These are phyloP conservation scores for Hydraecia micacea DNA, from an alignment of 2,888 invertebrate genomes.

Conservation along the genomic window DNA sequence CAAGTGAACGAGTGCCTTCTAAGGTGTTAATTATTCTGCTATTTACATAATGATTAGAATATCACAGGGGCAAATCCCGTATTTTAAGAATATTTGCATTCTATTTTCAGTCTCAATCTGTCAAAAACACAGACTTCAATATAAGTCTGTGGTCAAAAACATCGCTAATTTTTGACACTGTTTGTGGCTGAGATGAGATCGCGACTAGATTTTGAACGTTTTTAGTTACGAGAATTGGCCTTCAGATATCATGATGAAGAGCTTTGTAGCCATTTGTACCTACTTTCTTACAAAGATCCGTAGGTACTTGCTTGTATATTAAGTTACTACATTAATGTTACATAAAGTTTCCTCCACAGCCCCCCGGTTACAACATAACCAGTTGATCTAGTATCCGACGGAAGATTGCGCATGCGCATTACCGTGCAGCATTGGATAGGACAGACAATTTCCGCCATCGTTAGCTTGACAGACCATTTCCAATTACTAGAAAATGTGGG, in stretches of 20 bases:
- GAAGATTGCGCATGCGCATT: conserved; percentile 57
- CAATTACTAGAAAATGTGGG: conserved; percentile 44
- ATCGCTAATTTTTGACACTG: neutral
- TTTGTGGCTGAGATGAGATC: neutral
- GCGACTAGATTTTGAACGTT: neutral
- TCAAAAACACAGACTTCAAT: too few relatives aligned
- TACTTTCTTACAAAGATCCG: conserved; percentile 35
- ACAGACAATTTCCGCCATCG: conserved; percentile 54
- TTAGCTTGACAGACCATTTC: conserved; percentile 49
- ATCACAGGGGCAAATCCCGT: neutral
- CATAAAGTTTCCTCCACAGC: conserved; percentile 49
- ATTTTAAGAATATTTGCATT: neutral
- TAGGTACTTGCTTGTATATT: conserved; percentile 17
- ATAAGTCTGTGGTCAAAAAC: too few relatives aligned
- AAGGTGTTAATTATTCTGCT: conserved; percentile 9
- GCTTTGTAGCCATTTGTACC: neutral
- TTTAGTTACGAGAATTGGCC: neutral
- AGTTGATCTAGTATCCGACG: conserved; percentile 47
- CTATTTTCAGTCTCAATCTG: neutral
- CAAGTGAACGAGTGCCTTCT: conserved; percentile 5
- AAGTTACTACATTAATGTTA: conserved; percentile 41
- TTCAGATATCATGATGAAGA: neutral
- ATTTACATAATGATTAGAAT: conserved; percentile 9
- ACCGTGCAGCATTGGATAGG: conserved; percentile 33
- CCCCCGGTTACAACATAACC: conserved; percentile 56